Evolutionary conservation across 2,888 invertebrate species (phyloP).

Genomic region (Stenchaetothrips biformis): DNA sequence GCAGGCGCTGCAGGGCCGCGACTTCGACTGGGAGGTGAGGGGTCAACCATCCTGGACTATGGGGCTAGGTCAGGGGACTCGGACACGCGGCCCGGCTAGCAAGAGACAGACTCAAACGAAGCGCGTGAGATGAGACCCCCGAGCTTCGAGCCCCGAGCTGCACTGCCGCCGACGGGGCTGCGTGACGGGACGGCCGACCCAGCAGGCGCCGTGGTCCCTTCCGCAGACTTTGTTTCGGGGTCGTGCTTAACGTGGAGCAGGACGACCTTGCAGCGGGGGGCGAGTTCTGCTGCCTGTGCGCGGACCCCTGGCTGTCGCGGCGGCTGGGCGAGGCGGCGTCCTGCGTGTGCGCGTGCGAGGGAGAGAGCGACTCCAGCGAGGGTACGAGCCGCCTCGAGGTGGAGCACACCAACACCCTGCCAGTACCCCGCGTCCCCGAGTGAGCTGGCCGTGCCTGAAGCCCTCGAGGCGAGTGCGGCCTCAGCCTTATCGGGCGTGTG

Average conservation of each 20-base stretch:
- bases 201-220: too few species aligned
- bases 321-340: background rate
- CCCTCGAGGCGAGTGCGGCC: too few species aligned
- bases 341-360: background rate
- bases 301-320: background rate
- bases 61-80: too few species aligned
- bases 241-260: background rate
- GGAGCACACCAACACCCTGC: background rate
- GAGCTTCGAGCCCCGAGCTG: background rate
- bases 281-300: conserved; percentile 17
- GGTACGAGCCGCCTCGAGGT: background rate
- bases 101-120: too few species aligned
- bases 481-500: too few species aligned
- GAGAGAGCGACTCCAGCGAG: background rate
- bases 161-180: background rate
- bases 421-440: background rate
- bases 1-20: background rate
- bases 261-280: background rate
- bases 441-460: background rate
- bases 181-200: too few species aligned
- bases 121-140: too few species aligned
- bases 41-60: background rate
- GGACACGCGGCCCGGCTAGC: too few species aligned
- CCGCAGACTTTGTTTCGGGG: too few species aligned
- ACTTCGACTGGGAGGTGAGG: conserved; percentile 3